phyloP scores from a whole-genome alignment of 2,797 vertebrate genomes.

The Squalus acanthias region DNA sequence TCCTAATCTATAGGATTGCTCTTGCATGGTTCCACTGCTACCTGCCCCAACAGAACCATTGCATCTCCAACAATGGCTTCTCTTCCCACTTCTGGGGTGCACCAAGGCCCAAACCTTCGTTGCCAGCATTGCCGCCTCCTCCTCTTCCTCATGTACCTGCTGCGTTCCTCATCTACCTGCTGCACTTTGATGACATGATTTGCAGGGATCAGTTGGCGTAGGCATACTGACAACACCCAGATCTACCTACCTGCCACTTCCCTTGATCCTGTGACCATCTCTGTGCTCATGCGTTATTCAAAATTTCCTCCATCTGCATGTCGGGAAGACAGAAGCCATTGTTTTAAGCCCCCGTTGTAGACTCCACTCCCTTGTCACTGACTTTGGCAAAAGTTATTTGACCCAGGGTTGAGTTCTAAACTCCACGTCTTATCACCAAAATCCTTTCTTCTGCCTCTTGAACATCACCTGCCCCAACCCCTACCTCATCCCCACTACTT shows the following conservation, averaged over 20 bases:
- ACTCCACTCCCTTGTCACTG: not conserved
- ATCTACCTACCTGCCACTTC: not conserved
- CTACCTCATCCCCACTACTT: not conserved
- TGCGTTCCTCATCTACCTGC: too few species aligned
- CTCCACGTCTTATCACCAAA: not conserved
- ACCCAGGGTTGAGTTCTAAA: not conserved
- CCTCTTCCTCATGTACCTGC: too few species aligned
- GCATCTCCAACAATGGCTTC: too few species aligned
- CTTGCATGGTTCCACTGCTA: too few species aligned
- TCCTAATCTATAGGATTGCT: too few species aligned
- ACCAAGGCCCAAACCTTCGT: too few species aligned
- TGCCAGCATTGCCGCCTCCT: too few species aligned
- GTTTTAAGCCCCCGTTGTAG: not conserved
- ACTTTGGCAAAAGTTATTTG: not conserved
- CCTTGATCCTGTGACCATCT: not conserved
- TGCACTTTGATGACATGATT: too few species aligned
- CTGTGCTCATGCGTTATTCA: not conserved
- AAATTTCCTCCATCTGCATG: not conserved
- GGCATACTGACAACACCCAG: not conserved
- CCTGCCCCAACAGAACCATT: too few species aligned
- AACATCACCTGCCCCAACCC: not conserved
- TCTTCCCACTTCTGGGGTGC: too few species aligned
- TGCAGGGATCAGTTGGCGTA: too few species aligned
- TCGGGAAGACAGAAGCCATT: not conserved
- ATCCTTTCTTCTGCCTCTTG: not conserved